Evolutionary conservation across 2,113 vertebrate species (phyloP).

Genomic region (Geococcyx californianus): DNA sequence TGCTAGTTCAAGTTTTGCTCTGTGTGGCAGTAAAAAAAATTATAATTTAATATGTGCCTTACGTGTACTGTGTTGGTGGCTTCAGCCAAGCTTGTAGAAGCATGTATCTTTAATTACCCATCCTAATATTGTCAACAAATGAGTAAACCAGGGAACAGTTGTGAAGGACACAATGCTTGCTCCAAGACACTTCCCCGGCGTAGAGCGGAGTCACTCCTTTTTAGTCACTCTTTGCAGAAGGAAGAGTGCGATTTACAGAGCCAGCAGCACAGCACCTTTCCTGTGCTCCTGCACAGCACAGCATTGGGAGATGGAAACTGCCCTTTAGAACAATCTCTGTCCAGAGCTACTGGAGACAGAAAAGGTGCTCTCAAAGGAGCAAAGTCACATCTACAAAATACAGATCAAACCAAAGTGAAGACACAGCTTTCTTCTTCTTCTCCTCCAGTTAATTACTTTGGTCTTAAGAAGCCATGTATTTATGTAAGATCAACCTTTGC

Average conservation of each 20-base stretch:
- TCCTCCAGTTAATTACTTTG: neutral
- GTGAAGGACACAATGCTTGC: neutral
- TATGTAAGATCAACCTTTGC: conserved; percentile 51
- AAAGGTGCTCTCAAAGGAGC: neutral
- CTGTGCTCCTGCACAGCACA: neutral
- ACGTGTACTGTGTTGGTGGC: neutral
- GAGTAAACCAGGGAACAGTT: neutral
- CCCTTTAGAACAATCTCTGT: neutral
- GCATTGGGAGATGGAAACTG: neutral
- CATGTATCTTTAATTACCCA: neutral
- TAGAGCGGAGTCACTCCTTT: neutral
- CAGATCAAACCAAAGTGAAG: neutral
- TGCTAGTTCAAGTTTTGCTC: neutral
- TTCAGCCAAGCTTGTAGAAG: neutral
- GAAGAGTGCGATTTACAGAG: neutral
- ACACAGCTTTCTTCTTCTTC: neutral
- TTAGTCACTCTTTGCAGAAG: neutral
- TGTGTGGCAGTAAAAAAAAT: neutral
- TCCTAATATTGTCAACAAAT: neutral
- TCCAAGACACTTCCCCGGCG: neutral
- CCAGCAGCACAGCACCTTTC: neutral
- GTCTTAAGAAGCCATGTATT: conserved; percentile 23
- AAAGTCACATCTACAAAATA: neutral
- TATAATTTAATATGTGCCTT: neutral
- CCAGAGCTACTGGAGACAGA: neutral